Base-by-base conservation (phyloP, 2,797 vertebrate species). In the Acanthopagrus latus region DNA sequence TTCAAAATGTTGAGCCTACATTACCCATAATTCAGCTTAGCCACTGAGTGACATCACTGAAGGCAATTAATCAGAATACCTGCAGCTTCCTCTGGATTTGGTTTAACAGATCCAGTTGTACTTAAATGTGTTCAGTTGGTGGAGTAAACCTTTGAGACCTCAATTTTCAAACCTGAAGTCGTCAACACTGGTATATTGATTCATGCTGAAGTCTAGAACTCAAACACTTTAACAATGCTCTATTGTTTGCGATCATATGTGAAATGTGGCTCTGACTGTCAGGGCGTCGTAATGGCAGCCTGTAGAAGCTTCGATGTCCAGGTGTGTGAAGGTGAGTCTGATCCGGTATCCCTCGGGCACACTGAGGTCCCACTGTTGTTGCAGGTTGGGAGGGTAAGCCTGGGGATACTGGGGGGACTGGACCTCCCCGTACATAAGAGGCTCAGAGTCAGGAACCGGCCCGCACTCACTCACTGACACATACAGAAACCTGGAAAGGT, bases 321-420 rank as follows among this genome's bases (percentile, higher is more conserved):
- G 52, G 70, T 97, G 96, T 12, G 94, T 96, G 93, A 99, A 98
- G 84, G 95, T 97, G 69, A 99, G 95, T 50, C 11, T 92, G 80
- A 98, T 94, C 43, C 94, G 96, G 16, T 95, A 96, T 47, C 97
- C 97, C 0, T 87, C 81, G 0, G 97, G 96, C 18, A 97, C 97
- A 4, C 79, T 81, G 79, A 98, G 91, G 50, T 97, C 89, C 97
- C 97, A 97, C 55, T 84, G 85, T 68, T 90, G 3, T 58, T 41
- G 75, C 82, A 85, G 76, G 73, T 91, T 89, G 12, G 88, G 78
- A 14, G 86, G 48, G 78, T 94, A 93, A 7, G 93, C 89, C 65
- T 78, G 57, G 1, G 94, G 94, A 69, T 90, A 94, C 51, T 90
- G 94, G 70, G 96, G 96, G 27, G 97, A 97, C 20, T 95, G 89